These are phyloP conservation scores for Capricornis sumatraensis DNA, from an alignment of 2,113 vertebrate species.

Conservation along the genomic window DNA sequence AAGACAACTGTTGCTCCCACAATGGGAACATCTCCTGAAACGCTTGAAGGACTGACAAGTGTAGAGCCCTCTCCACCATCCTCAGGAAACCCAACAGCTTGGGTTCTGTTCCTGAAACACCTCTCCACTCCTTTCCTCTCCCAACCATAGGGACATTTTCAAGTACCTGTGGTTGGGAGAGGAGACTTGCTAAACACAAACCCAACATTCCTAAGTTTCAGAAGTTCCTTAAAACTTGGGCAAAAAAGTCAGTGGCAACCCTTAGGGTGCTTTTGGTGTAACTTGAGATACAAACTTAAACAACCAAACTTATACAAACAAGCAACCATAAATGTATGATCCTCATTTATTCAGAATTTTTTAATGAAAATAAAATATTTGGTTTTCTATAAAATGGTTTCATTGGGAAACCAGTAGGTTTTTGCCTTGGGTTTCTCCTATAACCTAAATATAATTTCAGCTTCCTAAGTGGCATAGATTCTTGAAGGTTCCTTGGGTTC, in stretches of 20 bases:
- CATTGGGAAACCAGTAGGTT: background rate
- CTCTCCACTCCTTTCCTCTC: background rate
- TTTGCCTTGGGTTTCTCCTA: background rate
- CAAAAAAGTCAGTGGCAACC: background rate
- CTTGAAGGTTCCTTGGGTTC: background rate
- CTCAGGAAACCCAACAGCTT: background rate
- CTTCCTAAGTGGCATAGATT: background rate
- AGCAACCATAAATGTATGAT: background rate
- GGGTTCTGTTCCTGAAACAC: background rate
- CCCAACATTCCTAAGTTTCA: background rate
- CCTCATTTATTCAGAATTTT: background rate
- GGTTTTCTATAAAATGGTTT: conserved; percentile 55
- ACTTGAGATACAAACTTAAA: conserved; percentile 45
- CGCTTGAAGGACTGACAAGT: background rate
- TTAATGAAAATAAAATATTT: conserved; percentile 57
- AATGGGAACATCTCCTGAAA: background rate
- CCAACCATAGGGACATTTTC: background rate
- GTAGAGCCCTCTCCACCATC: background rate
- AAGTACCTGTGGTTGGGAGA: background rate
- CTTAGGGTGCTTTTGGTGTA: conserved; percentile 20
- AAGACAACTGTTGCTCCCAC: background rate
- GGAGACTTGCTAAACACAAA: background rate
- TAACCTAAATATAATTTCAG: background rate
- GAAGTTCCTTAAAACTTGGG: conserved; percentile 29
- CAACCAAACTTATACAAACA: background rate